Percentiles rank a stretch among this genome's conserved stretches.
Conservation (phyloP, 1,140 invertebrate species). For the Drosophila repleta region DNA sequence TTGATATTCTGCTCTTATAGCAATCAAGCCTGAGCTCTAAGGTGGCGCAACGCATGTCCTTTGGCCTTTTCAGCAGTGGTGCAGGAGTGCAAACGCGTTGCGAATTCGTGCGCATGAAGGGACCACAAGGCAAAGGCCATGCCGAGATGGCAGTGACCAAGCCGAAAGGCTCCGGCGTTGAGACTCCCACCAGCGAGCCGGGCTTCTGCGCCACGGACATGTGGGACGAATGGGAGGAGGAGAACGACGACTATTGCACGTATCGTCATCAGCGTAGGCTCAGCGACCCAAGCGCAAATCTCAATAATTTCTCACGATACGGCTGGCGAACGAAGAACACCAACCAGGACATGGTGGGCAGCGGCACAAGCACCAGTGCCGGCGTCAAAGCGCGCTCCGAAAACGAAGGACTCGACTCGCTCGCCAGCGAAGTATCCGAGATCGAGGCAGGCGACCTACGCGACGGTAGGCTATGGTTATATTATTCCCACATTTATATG, state of each 20-base stretch:
- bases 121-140: conserved; percentile 97
- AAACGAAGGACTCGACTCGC: conserved; percentile 93
- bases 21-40: conserved; percentile 97
- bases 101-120: conserved; percentile 99
- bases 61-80: conserved; percentile 93
- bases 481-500: not conserved
- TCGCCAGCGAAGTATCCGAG: conserved; percentile 92
- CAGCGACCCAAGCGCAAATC: conserved; percentile 96
- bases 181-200: conserved; percentile 97
- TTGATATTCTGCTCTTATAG: conserved; percentile 73
- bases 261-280: conserved; percentile 93
- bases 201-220: conserved; percentile 92
- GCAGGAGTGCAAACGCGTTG: conserved; percentile 90
- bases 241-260: conserved; percentile 92
- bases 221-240: conserved; percentile 95
- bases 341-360: conserved; percentile 84
- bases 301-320: conserved; percentile 94
- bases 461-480: conserved; percentile 89
- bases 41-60: conserved; percentile 97
- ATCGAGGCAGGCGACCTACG: conserved; percentile 96
- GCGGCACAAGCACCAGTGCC: conserved; percentile 64
- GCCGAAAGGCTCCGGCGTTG: conserved; percentile 94
- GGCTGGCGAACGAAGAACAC: conserved; percentile 89
- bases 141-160: conserved; percentile 99
- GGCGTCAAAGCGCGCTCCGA: conserved; percentile 93